Conservation (phyloP, 2,113 vertebrate genomes). For the Sebastes fasciatus region DNA sequence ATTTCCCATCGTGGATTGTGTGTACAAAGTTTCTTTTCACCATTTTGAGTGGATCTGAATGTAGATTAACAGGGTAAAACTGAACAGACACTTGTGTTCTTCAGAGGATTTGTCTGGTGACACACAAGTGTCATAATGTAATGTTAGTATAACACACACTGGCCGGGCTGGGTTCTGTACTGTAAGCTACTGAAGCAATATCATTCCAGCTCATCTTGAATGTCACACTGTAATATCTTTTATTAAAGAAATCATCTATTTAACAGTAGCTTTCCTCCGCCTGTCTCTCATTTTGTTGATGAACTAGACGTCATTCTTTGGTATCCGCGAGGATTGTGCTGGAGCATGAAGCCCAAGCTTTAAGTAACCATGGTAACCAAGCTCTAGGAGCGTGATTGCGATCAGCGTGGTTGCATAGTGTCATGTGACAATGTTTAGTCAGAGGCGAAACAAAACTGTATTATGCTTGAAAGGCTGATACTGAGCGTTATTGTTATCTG, state of each 20-base stretch:
- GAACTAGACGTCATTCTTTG: neutral
- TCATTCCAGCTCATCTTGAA: constrained; percentile 66
- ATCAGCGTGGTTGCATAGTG: constrained; percentile 33
- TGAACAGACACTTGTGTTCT: constrained; percentile 30
- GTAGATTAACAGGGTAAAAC: constrained; percentile 37
- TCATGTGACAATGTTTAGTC: constrained; percentile 52
- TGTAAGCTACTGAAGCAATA: constrained; percentile 71
- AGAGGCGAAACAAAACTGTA: constrained; percentile 30
- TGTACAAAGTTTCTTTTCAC: constrained; percentile 26
- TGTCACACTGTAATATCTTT: constrained; percentile 61
- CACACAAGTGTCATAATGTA: constrained; percentile 19
- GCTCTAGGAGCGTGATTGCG: constrained; percentile 34
- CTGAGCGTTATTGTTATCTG: neutral
- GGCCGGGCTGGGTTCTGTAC: constrained; percentile 53
- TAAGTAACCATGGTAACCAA: constrained; percentile 48
- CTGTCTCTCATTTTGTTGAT: constrained; percentile 15
- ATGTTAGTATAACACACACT: constrained; percentile 28
- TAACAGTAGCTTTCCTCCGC: constrained; percentile 51
- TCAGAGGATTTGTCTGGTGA: constrained; percentile 2
- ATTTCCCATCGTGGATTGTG: constrained; percentile 49
- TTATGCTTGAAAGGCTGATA: constrained; percentile 4
- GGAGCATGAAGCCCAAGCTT: constrained; percentile 29
- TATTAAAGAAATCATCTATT: constrained; percentile 79
- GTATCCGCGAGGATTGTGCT: constrained; percentile 24
- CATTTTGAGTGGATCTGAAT: constrained; percentile 60